Base-by-base conservation (phyloP, 2,797 vertebrate species). In the Triplophysa yarkandensis region DNA sequence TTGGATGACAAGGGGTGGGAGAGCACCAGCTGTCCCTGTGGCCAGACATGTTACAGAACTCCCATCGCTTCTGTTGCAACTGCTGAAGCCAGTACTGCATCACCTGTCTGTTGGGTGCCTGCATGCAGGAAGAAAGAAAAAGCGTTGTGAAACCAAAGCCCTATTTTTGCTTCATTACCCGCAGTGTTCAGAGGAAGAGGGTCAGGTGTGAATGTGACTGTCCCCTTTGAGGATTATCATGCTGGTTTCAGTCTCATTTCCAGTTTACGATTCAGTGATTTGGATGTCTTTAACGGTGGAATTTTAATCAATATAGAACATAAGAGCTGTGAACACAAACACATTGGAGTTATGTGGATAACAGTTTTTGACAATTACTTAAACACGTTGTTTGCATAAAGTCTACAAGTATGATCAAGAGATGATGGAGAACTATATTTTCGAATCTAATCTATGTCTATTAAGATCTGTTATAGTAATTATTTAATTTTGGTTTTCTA, bases 11-110 rank as follows among this genome's bases (percentile, higher is more conserved):
- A 0, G 87, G 78, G 0, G 90, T 89, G 0, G 94, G 93, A 6
- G 93, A 93, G 17, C 86, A 90, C 78, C 89, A 86, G 88, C 92
- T 94, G 86, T 93, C 93, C 80, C 95, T 88, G 64, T 93, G 91
- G 0, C 91, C 90, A 0, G 92, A 86, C 1, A 87, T 90, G 84
- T 92, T 98, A 82, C 94, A 96, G 77, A 94, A 95, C 44, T 99
- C 98, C 97, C 97, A 99, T 7, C 98, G 92, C 76, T 95, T 98
- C 91, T 99, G 97, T 77, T 99, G 97, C 34, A 99, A 88, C 82
- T 99, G 94, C 83, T 98, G 96, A 1, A 99, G 90, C 98, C 98
- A 99, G 85, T 91, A 98, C 1, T 93, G 92, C 96, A 97, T 99
- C 82, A 93, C 92, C 84, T 96, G 95, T 25, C 86, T 92, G 50